A percentile compares a stretch with the other conserved stretches of the same genome.
phyloP scores from a whole-genome alignment of 2,888 invertebrate genomes.

The Machimus rusticus region DNA sequence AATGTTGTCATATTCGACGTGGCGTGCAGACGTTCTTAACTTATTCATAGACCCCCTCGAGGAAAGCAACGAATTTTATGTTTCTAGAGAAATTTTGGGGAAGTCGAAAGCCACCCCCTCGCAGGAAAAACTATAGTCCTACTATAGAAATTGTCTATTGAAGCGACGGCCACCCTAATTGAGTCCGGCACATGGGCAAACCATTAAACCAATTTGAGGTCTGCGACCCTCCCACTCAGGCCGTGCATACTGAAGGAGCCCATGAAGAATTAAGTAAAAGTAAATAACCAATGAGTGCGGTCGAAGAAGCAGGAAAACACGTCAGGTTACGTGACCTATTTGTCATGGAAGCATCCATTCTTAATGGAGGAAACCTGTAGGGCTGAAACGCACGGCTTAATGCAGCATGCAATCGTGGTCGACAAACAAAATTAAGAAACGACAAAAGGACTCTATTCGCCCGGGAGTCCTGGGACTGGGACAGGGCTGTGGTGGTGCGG shows the following conservation, averaged over 20 bases:
- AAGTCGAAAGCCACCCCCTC: not conserved
- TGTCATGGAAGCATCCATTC: slow-evolving; percentile 46
- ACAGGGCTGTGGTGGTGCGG: not conserved
- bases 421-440: not conserved
- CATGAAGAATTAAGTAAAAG: slow-evolving; percentile 28
- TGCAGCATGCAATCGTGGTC: slow-evolving; percentile 8
- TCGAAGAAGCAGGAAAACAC: slow-evolving; percentile 16
- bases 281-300: slow-evolving; percentile 26
- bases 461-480: not conserved
- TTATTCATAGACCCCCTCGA: not conserved
- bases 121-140: not conserved
- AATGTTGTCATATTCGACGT: not conserved
- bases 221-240: slow-evolving; percentile 3
- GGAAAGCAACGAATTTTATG: not conserved
- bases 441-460: not conserved
- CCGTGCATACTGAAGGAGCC: not conserved
- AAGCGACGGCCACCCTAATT: slow-evolving; percentile 26
- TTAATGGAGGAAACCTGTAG: slow-evolving; percentile 40
- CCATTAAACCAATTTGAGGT: slow-evolving; percentile 27
- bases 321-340: slow-evolving; percentile 46
- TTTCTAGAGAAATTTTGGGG: not conserved
- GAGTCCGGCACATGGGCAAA: slow-evolving; percentile 17
- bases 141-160: not conserved
- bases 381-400: not conserved
- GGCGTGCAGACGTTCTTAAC: not conserved